Evolutionary conservation across 1,140 invertebrate genomes (phyloP).

Genomic region (Lordiphosa mommai): DNA sequence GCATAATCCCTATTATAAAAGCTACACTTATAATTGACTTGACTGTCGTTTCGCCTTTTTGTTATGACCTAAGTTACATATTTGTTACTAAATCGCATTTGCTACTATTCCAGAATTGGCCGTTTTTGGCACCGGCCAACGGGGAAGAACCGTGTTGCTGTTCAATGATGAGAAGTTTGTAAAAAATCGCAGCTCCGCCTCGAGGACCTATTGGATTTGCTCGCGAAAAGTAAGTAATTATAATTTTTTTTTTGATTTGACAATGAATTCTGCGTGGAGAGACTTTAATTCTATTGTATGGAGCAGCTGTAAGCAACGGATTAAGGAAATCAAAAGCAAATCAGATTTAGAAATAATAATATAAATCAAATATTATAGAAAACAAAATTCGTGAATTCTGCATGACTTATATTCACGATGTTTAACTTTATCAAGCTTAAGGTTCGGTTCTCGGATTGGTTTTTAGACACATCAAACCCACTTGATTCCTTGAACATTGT

Average conservation of each 20-base stretch:
- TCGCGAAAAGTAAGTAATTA: constrained; percentile 53
- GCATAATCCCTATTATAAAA: neutral
- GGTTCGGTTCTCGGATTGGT: no score
- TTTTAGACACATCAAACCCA: no score
- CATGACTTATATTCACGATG: no score
- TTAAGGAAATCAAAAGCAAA: no score
- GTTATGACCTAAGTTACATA: neutral
- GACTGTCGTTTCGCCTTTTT: neutral
- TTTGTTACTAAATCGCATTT: neutral
- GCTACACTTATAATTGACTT: constrained; percentile 15
- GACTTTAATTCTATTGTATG: no score
- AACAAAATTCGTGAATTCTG: no score
- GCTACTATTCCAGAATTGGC: constrained; percentile 58
- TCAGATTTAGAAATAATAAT: no score
- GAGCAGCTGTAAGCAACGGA: no score
- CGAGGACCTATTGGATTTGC: constrained; percentile 77
- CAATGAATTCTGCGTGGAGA: no score
- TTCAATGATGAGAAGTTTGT: constrained; percentile 70
- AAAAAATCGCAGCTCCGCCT: constrained; percentile 66
- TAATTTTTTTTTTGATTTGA: neutral
- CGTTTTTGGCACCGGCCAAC: constrained; percentile 66
- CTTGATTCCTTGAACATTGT: no score
- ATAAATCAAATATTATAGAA: no score
- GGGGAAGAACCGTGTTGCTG: constrained; percentile 63
- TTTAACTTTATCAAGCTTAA: no score